Conservation (phyloP, 2,888 invertebrate genomes). For the Conops quadrifasciatus region DNA sequence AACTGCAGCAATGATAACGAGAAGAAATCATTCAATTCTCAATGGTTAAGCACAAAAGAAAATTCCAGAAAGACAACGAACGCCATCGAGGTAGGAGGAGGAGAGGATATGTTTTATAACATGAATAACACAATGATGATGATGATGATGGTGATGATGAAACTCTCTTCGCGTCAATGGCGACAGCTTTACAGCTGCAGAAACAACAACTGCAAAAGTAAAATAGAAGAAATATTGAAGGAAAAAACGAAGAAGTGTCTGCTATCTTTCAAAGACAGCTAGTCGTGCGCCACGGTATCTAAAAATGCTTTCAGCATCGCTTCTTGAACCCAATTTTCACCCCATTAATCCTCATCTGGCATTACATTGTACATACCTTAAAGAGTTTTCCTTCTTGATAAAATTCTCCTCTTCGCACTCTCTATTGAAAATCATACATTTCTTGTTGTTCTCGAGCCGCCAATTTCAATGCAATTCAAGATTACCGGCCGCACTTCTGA, state of each 20-base stretch:
- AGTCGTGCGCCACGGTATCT: neutral
- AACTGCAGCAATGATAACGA: neutral
- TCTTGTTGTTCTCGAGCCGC: neutral
- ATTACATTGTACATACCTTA: neutral
- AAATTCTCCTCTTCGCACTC: neutral
- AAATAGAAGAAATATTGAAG: neutral
- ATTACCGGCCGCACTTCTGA: neutral
- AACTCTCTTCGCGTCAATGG: neutral
- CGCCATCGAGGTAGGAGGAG: neutral
- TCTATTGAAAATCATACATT: neutral
- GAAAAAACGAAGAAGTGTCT: neutral
- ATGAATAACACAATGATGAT: too few species aligned
- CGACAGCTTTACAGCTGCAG: neutral
- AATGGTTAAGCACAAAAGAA: neutral
- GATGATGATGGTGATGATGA: neutral
- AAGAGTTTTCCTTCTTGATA: neutral
- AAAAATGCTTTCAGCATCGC: neutral
- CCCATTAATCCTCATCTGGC: neutral
- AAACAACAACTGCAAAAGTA: neutral
- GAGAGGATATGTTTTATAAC: neutral
- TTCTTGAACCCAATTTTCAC: neutral
- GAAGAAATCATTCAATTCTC: slow-evolving; percentile 4
- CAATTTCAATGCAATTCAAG: slow-evolving; percentile 2
- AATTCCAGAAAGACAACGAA: too few species aligned
- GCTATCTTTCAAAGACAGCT: neutral